Evolutionary conservation across 1,140 invertebrate genomes (phyloP).

Genomic region (Chelonus insularis): DNA sequence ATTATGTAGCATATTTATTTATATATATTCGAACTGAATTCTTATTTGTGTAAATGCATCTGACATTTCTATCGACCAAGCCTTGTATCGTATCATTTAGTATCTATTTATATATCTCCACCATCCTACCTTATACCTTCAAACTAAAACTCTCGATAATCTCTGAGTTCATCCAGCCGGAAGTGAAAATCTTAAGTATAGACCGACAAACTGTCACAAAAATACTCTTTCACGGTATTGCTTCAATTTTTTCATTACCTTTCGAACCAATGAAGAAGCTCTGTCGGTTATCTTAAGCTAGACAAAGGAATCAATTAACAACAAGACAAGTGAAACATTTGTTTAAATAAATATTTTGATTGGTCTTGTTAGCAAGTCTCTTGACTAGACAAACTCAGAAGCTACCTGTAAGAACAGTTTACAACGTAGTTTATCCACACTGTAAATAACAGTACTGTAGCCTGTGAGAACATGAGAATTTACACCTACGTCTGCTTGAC

Average conservation of each 20-base stretch:
- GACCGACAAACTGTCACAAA: constrained; percentile 14
- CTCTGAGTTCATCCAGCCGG: constrained; percentile 16
- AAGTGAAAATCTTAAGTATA: constrained; percentile 23
- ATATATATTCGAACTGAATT: too few species aligned
- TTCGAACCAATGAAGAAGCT: too few species aligned
- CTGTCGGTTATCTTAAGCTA: too few species aligned
- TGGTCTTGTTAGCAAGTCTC: constrained; percentile 24
- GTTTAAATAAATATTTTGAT: too few species aligned
- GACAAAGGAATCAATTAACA: too few species aligned
- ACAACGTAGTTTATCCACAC: constrained; percentile 25
- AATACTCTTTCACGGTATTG: neutral
- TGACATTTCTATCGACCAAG: neutral
- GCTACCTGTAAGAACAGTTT: constrained; percentile 7
- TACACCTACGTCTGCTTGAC: constrained; percentile 19
- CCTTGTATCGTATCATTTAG: neutral
- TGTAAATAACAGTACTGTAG: constrained; percentile 19
- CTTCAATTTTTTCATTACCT: neutral
- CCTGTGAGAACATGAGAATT: constrained; percentile 15
- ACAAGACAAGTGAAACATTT: too few species aligned
- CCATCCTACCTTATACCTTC: neutral
- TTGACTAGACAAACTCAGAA: neutral
- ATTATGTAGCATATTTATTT: too few species aligned
- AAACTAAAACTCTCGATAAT: constrained; percentile 20
- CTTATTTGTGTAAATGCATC: too few species aligned
- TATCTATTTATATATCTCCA: constrained; percentile 21